A percentile compares a stretch with the other conserved stretches of the same genome.
Evolutionary conservation across 2,888 invertebrate genomes (phyloP).

Genomic region (Crocallis elinguaria): DNA sequence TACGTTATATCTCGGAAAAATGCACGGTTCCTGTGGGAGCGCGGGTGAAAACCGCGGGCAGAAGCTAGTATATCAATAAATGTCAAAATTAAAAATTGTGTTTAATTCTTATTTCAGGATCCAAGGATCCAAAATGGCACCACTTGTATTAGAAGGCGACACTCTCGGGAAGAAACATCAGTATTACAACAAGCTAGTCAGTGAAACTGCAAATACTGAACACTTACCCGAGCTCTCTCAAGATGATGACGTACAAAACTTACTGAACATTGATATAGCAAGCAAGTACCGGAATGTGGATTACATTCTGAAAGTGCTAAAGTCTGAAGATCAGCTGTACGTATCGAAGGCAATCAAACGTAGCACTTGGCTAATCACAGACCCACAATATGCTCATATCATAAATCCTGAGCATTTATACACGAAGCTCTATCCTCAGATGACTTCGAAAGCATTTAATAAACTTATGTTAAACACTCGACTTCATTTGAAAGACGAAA

Average conservation of each 20-base stretch:
- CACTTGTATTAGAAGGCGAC: conserved; percentile 47
- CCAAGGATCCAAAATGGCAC: conserved; percentile 49
- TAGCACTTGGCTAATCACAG: conserved; percentile 62
- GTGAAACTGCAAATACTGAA: conserved; percentile 30
- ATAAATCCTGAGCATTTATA: conserved; percentile 64
- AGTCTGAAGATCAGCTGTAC: conserved; percentile 58
- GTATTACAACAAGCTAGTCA: conserved; percentile 34
- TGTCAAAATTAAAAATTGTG: background rate
- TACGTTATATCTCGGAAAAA: too few species aligned
- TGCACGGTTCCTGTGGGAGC: too few species aligned
- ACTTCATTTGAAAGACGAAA: conserved; percentile 57
- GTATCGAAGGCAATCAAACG: conserved; percentile 62
- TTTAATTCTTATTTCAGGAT: conserved; percentile 6
- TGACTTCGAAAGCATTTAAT: conserved; percentile 59
- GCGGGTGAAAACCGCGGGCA: too few species aligned
- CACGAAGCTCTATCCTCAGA: conserved; percentile 54
- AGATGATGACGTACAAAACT: conserved; percentile 45
- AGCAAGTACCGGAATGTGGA: conserved; percentile 46
- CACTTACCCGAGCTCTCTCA: conserved; percentile 10
- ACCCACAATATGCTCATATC: conserved; percentile 56
- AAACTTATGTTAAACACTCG: conserved; percentile 62
- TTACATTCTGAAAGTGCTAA: conserved; percentile 50
- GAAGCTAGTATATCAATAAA: too few species aligned
- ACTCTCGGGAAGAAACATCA: conserved; percentile 49
- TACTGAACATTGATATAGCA: conserved; percentile 60